Evolutionary conservation across 2,113 vertebrate species (phyloP).

Genomic region (Nibea albiflora): DNA sequence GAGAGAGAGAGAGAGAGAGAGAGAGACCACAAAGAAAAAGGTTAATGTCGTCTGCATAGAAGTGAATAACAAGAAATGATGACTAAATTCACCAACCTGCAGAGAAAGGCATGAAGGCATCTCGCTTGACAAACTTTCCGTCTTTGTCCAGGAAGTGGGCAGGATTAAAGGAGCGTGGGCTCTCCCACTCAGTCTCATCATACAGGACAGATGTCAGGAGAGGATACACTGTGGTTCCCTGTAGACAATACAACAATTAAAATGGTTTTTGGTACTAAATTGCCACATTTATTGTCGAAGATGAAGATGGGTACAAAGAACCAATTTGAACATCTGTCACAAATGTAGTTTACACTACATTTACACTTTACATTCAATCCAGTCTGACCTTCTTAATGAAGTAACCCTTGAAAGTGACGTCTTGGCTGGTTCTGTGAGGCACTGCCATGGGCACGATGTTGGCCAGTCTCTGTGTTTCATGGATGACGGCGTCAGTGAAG

Average conservation of each 20-base stretch:
- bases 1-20: neutral
- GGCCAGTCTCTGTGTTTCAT: slow-evolving; percentile 51
- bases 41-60: accelerated
- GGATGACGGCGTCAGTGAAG: slow-evolving; percentile 51
- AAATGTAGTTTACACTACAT: too few relatives aligned
- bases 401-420: slow-evolving; percentile 51
- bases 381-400: slow-evolving; percentile 36
- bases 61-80: neutral
- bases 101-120: slow-evolving; percentile 68
- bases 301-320: neutral
- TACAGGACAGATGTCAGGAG: slow-evolving; percentile 50
- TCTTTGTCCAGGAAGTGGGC: slow-evolving; percentile 69
- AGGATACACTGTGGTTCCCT: slow-evolving; percentile 60
- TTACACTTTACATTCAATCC: neutral
- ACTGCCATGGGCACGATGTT: slow-evolving; percentile 12
- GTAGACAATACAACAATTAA: neutral
- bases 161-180: slow-evolving; percentile 45
- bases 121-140: slow-evolving; percentile 50
- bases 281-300: neutral
- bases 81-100: slow-evolving; percentile 42
- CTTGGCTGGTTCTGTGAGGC: slow-evolving; percentile 22
- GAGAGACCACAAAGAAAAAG: neutral
- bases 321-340: too few relatives aligned
- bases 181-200: slow-evolving; percentile 60
- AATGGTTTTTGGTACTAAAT: neutral